Conservation (phyloP, 2,888 invertebrate genomes). For the Anarsia innoxiella region DNA sequence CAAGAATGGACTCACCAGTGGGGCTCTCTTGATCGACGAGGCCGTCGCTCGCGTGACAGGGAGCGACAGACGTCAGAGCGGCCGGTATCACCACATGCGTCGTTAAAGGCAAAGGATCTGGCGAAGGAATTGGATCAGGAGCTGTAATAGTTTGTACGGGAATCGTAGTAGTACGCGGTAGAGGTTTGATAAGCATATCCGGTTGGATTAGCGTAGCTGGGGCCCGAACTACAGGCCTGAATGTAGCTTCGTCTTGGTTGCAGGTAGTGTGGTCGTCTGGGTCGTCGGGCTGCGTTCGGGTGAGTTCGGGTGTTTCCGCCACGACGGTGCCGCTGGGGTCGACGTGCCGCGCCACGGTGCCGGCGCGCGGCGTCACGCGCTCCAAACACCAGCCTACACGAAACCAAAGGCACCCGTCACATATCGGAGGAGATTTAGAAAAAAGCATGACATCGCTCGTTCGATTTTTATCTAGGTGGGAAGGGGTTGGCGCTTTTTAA, state of each 20-base stretch:
- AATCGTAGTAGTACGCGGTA: constrained; percentile 53
- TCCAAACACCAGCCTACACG: constrained; percentile 78
- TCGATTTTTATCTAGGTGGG: too few relatives aligned
- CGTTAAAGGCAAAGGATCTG: constrained; percentile 28
- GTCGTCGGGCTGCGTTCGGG: constrained; percentile 51
- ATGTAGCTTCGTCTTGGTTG: constrained; percentile 80
- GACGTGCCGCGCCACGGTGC: constrained; percentile 24
- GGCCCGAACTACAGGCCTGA: constrained; percentile 78
- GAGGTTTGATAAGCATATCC: constrained; percentile 39
- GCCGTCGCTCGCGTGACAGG: constrained; percentile 6
- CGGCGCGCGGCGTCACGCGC: constrained; percentile 34
- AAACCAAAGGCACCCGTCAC: constrained; percentile 86
- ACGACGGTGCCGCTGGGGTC: constrained; percentile 82
- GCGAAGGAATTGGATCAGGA: constrained; percentile 17
- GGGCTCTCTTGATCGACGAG: background rate
- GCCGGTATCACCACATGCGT: constrained; percentile 30
- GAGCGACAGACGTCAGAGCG: constrained; percentile 21
- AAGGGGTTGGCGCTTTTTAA: too few relatives aligned
- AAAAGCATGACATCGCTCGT: constrained; percentile 35
- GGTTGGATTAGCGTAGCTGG: constrained; percentile 50
- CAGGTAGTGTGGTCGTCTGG: constrained; percentile 57
- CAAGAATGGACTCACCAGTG: constrained; percentile 2
- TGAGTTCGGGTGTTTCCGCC: constrained; percentile 58
- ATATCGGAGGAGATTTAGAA: constrained; percentile 32
- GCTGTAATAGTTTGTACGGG: constrained; percentile 41